Percentiles rank a stretch among this genome's conserved stretches.
Evolutionary conservation across 2,888 invertebrate genomes (phyloP).

Genomic region (Eupeodes latifasciatus): DNA sequence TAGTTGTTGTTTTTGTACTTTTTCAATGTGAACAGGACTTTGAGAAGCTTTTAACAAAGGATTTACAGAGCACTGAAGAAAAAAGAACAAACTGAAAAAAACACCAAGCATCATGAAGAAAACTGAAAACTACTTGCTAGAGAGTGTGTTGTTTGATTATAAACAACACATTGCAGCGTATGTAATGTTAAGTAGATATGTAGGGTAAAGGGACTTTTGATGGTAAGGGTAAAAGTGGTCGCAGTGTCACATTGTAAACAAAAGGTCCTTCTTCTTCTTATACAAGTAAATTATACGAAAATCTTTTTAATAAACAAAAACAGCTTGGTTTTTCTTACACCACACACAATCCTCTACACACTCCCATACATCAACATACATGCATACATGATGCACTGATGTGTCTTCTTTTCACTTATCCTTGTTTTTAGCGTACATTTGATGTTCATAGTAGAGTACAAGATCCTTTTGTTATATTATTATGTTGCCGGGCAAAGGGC

Average conservation of each 20-base stretch:
- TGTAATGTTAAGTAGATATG: neutral
- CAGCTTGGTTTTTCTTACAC: constrained; percentile 40
- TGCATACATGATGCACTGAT: neutral
- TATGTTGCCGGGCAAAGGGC: constrained; percentile 41
- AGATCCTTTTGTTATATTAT: constrained; percentile 46
- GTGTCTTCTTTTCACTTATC: constrained; percentile 12
- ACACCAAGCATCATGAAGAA: constrained; percentile 21
- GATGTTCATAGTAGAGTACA: neutral
- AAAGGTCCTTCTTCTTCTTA: constrained; percentile 53
- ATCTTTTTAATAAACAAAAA: constrained; percentile 74
- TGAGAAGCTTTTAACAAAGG: constrained; percentile 41
- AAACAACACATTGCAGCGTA: neutral
- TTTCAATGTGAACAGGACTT: constrained; percentile 38
- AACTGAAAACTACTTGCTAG: neutral
- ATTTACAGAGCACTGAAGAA: no score
- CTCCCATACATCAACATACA: neutral
- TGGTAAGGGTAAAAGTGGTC: constrained; percentile 37
- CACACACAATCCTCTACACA: neutral
- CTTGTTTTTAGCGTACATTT: constrained; percentile 7
- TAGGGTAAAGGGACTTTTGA: neutral
- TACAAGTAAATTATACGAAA: constrained; percentile 68
- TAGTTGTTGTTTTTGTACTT: neutral
- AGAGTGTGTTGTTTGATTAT: neutral
- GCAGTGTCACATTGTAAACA: constrained; percentile 67
- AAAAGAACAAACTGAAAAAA: neutral